Conservation (phyloP, 2,888 invertebrate genomes). For the Bibio marci region DNA sequence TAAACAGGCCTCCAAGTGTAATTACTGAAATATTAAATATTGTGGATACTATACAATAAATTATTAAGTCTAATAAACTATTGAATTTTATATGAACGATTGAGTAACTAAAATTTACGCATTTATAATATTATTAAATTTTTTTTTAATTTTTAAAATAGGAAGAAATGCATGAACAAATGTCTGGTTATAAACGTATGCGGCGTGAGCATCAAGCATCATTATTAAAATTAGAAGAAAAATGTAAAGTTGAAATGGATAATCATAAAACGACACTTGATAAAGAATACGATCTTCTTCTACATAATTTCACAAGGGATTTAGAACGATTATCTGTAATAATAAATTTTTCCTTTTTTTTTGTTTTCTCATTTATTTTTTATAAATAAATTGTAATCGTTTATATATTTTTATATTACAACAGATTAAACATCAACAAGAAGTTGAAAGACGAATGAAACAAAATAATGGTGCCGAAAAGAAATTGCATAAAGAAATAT, state of each 20-base stretch:
- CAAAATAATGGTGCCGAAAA: slow-evolving; percentile 79
- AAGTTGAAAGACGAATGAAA: slow-evolving; percentile 64
- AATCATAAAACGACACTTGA: slow-evolving; percentile 88
- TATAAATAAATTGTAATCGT: too few species aligned
- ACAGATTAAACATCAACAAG: slow-evolving; percentile 56
- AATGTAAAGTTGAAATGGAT: slow-evolving; percentile 93
- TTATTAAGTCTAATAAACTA: too few species aligned
- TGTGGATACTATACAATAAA: too few species aligned
- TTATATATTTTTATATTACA: slow-evolving; percentile 2
- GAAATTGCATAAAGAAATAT: slow-evolving; percentile 84
- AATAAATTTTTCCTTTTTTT: slow-evolving; percentile 2
- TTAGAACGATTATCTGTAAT: slow-evolving; percentile 65
- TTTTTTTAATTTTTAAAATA: slow-evolving; percentile 26
- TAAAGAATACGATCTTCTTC: slow-evolving; percentile 86
- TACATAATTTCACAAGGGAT: slow-evolving; percentile 84
- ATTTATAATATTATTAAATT: slow-evolving; percentile 9
- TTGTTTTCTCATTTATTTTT: not conserved
- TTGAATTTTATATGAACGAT: too few species aligned
- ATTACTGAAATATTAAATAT: too few species aligned
- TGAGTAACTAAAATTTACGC: too few species aligned
- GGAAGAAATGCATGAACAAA: slow-evolving; percentile 98
- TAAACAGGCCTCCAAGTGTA: too few species aligned
- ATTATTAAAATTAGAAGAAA: slow-evolving; percentile 81
- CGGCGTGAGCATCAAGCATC: slow-evolving; percentile 94
- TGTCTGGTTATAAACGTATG: slow-evolving; percentile 97